A percentile compares a stretch with the other conserved stretches of the same genome.
phyloP scores from a whole-genome alignment of 1,140 invertebrate genomes.

The Physella acuta region DNA sequence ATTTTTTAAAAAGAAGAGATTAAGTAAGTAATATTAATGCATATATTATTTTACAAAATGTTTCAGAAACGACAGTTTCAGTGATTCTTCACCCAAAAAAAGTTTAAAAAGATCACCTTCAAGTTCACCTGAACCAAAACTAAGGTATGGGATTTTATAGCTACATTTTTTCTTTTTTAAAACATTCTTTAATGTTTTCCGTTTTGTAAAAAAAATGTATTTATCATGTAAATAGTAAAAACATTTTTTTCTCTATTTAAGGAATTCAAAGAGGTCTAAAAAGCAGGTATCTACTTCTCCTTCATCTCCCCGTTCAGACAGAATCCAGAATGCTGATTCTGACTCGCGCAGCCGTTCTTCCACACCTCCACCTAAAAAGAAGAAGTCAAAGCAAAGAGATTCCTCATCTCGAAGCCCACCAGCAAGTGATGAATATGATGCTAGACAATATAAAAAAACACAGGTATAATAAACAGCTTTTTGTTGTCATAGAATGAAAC shows the following conservation, averaged over 20 bases:
- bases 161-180: too few species aligned
- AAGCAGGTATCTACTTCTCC: background rate
- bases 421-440: slow-evolving; percentile 4
- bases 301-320: background rate
- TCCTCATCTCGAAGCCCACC: background rate
- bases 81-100: slow-evolving; percentile 4
- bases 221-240: too few species aligned
- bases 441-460: slow-evolving; percentile 1
- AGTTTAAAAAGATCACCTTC: background rate
- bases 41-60: background rate
- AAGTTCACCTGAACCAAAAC: slow-evolving; percentile 2
- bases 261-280: background rate
- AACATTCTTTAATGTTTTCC: too few species aligned
- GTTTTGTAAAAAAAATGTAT: too few species aligned
- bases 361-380: slow-evolving; percentile 16
- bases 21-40: background rate
- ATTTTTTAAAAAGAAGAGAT: background rate
- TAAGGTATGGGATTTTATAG: background rate
- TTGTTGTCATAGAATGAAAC: too few species aligned
- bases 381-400: background rate
- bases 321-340: too few species aligned
- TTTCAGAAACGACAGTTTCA: slow-evolving; percentile 6
- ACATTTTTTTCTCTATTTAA: background rate
- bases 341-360: too few species aligned
- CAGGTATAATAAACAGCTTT: too few species aligned